These are phyloP conservation scores for Hyalella azteca DNA, from an alignment of 2,888 invertebrate genomes.

Conservation along the genomic window DNA sequence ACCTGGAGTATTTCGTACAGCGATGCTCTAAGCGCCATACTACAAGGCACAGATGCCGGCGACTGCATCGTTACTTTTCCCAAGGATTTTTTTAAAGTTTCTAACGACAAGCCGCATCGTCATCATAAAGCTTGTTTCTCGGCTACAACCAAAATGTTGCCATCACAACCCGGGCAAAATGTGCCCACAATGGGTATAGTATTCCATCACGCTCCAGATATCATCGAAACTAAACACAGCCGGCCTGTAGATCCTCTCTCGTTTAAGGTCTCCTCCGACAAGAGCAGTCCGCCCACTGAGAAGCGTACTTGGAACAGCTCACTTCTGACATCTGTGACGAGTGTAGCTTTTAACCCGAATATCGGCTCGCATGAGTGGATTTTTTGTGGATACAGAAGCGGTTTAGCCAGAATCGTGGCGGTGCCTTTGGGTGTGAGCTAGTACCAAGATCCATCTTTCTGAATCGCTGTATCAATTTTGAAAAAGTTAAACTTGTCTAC, in stretches of 20 bases:
- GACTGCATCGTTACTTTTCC: slow-evolving; percentile 66
- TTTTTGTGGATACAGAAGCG: slow-evolving; percentile 65
- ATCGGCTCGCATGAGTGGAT: slow-evolving; percentile 64
- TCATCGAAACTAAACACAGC: neutral
- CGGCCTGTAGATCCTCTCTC: neutral
- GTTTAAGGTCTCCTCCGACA: neutral
- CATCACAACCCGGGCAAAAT: neutral
- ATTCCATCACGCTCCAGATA: neutral
- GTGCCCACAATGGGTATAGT: neutral
- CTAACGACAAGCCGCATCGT: neutral
- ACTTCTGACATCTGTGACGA: slow-evolving; percentile 61
- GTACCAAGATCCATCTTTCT: too few relatives aligned
- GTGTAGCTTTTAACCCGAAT: slow-evolving; percentile 66
- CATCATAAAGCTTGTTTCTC: neutral
- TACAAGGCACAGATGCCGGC: slow-evolving; percentile 67
- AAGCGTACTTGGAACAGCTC: slow-evolving; percentile 59
- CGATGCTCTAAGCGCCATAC: slow-evolving; percentile 67
- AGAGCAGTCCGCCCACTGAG: neutral
- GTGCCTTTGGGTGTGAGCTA: neutral
- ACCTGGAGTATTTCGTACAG: slow-evolving; percentile 59
- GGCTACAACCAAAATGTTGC: neutral
- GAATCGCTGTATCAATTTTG: too few relatives aligned
- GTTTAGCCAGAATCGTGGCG: slow-evolving; percentile 60
- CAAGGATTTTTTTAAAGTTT: slow-evolving; percentile 2
- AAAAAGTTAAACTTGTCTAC: too few relatives aligned